phyloP scores from a whole-genome alignment of 92 coral and sea anemone genomes.

The Porites evermanni region DNA sequence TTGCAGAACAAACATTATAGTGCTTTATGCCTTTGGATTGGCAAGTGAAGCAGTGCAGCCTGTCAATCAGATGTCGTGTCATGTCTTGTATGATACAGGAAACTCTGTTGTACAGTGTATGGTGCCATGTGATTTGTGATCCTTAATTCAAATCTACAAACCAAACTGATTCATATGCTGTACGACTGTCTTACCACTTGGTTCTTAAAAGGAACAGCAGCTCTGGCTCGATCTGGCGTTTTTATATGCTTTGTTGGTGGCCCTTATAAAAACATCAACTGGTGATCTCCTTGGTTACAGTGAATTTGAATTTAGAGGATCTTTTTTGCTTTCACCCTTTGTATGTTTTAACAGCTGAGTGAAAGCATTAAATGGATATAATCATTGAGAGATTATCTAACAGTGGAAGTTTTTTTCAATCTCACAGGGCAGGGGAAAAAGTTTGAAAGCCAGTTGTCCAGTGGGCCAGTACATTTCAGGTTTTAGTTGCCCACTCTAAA shows the following conservation, averaged over 20 bases:
- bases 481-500: slow-evolving; percentile 23
- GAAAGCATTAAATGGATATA: background rate
- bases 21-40: slow-evolving; percentile 15
- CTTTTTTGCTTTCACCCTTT: slow-evolving; percentile 5
- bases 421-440: slow-evolving; percentile 28
- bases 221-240: background rate
- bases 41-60: slow-evolving; percentile 20
- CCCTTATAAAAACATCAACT: slow-evolving; percentile 9
- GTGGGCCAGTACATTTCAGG: slow-evolving; percentile 19
- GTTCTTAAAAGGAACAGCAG: slow-evolving; percentile 8
- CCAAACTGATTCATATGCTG: slow-evolving; percentile 22
- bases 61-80: slow-evolving; percentile 4
- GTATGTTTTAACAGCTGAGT: slow-evolving; percentile 4
- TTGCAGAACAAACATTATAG: slow-evolving; percentile 10
- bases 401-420: slow-evolving; percentile 2
- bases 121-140: slow-evolving; percentile 14
- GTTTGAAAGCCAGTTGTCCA: slow-evolving; percentile 16
- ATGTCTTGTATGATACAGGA: slow-evolving; percentile 13
- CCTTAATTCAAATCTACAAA: slow-evolving; percentile 16
- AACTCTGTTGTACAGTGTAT: background rate
- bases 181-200: slow-evolving; percentile 14
- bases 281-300: slow-evolving; percentile 9
- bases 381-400: slow-evolving; percentile 12
- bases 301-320: slow-evolving; percentile 8
- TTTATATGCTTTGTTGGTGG: background rate